Base-by-base conservation (phyloP, 2,888 invertebrate species). In the Eucera pruinosa region DNA sequence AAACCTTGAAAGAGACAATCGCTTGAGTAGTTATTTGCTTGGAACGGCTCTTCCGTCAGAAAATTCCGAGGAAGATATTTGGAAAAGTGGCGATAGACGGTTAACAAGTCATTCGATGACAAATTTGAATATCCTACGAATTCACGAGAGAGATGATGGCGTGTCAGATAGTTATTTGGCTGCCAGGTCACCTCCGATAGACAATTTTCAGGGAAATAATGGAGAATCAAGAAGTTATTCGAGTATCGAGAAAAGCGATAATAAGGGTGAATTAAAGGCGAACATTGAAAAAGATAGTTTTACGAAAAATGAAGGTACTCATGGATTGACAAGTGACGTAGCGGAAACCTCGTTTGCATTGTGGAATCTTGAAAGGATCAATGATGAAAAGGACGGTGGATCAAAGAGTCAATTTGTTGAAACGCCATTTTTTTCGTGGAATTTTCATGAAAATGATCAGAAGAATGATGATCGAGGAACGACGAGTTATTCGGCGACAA, bases 401-500 rank as follows among this genome's bases (percentile, higher is more conserved):
- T 36, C 36, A 11, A 9, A 5, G 36, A 36, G 9, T 11, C 11
- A 30, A 3, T 3, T 9, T 3, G 36, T 36, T 11, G 36, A 11
- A 11, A 36, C 33, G 3, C 33, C 9, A 9, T 36, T 11, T 30
- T 9, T 36, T 36, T 3, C 41, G 15, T 2, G 15, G 41, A 15
- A 15, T 15, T 36, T 9, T 15, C 23, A 23, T 3, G 15, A 23
- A 13, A 11, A 13, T 4, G 11, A 9, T 36, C 11, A 2, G 36
- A 36, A 36, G 36, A 11, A 11, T 6, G 11, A 36, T 11, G 47
- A 48, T 25, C 25, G 15, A 4, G 48, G 25, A 6, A 30, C 27
- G n/a, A n/a, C n/a, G 15, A 52, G 36, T 54, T 61, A 69, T 23
- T 54, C 60, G 43, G 25, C 33, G 43, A 43, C 54, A 36, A 43